Base-by-base conservation (phyloP, 1,140 invertebrate species). In the Adelges cooleyi region DNA sequence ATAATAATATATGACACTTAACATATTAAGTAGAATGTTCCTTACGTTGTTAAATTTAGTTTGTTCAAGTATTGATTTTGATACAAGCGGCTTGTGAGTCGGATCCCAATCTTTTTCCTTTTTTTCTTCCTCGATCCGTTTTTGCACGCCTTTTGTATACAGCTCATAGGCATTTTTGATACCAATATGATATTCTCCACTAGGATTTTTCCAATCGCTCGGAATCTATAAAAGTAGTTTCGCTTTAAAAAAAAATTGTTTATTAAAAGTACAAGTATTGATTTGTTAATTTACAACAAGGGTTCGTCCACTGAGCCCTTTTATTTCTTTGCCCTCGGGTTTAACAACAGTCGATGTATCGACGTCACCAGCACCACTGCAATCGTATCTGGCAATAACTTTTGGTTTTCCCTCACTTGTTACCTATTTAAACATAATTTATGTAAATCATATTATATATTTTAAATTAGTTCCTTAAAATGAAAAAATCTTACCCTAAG, bases 361-460 rank as follows among this genome's bases (percentile, higher is more conserved):
- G 38, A 95, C 89, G 81, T 97, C 93, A 23, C 93, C 95, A 72
- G 90, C 87, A 51, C 96, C 96, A 72, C 88, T 92, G 68, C 91
- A 94, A 78, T 98, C 95, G 73, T 90, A 89, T 50, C 95, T 82
- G 73, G 97, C 94, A 71, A 98, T 86, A 46, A 99, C 84, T 80
- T 99, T 99, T 33, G 85, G 81, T 73, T 89, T 84, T 18, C 93
- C 94, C 73, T 89, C 85, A 69, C 82, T 84, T 20, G 93, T 95
- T 66, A 84, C 79, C 92, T 96, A 74, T 42, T 75, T 74, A 71
- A 70, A 68, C 46, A 49, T 69, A 33, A 15, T 22, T 72, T 70
- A 71, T 65, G 20, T 29, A 49, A 68, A 69, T 27, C n/a, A n/a
- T 46, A 48, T 10, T 15, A 66, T 1, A 67, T 9, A 2, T 10